Percentiles rank a stretch among this genome's conserved stretches.
These are phyloP conservation scores for Mirounga angustirostris DNA, from an alignment of 2,113 vertebrate species.

Conservation along the genomic window DNA sequence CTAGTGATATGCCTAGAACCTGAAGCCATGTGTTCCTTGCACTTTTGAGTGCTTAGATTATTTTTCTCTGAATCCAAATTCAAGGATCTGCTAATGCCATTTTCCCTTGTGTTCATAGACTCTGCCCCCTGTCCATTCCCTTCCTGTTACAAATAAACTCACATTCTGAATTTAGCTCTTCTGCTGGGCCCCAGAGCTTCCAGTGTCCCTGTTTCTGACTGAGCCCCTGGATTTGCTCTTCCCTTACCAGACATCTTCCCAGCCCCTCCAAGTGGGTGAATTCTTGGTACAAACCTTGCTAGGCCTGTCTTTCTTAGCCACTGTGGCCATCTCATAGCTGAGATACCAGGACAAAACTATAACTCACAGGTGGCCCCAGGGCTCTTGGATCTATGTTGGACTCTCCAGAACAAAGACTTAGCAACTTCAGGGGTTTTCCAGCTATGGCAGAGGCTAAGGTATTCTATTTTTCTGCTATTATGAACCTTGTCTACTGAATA, in stretches of 20 bases:
- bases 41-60: background rate
- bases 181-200: background rate
- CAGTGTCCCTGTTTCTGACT: background rate
- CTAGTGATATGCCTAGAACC: background rate
- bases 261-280: background rate
- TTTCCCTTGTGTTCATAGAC: background rate
- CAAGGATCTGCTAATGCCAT: background rate
- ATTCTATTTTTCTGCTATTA: background rate
- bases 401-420: background rate
- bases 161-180: background rate
- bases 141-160: background rate
- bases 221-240: background rate
- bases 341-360: background rate
- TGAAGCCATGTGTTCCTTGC: background rate
- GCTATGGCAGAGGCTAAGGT: background rate
- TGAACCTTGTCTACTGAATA: background rate
- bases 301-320: background rate
- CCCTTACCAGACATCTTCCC: background rate
- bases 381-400: background rate
- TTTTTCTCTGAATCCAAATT: background rate
- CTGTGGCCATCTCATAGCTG: background rate
- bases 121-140: background rate
- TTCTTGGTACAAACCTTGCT: background rate
- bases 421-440: background rate
- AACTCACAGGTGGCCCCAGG: background rate